These are phyloP conservation scores for Gavialis gangeticus DNA, from an alignment of 2,113 vertebrate species.

Conservation along the genomic window DNA sequence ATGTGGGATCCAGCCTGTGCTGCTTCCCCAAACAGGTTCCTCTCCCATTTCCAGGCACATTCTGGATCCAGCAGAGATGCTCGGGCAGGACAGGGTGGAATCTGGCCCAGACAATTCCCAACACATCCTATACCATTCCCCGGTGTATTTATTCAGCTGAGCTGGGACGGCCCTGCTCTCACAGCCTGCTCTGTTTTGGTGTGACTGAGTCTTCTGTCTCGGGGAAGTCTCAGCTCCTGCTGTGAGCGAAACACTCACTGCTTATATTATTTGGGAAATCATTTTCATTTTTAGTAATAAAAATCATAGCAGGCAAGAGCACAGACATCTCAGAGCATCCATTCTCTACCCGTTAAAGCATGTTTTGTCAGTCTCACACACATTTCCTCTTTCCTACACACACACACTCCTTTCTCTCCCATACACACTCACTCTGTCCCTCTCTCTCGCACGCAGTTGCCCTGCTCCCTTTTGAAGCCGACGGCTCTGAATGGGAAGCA, in stretches of 20 bases:
- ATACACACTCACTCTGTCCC: neutral
- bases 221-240: rapidly evolving
- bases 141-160: rapidly evolving
- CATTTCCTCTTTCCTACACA: neutral
- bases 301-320: neutral
- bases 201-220: neutral
- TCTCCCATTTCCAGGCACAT: neutral
- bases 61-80: neutral
- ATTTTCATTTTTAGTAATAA: neutral
- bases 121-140: rapidly evolving
- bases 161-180: neutral
- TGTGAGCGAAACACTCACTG: neutral
- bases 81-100: neutral
- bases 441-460: neutral
- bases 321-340: rapidly evolving
- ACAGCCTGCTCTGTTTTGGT: neutral
- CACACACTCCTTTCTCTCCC: neutral
- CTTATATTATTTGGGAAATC: neutral
- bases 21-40: neutral
- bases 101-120: rapidly evolving
- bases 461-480: neutral
- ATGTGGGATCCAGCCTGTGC: neutral
- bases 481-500: neutral
- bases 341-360: neutral
- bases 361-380: neutral